phyloP scores from a whole-genome alignment of 2,113 vertebrate species.

The Oryzias javanicus region DNA sequence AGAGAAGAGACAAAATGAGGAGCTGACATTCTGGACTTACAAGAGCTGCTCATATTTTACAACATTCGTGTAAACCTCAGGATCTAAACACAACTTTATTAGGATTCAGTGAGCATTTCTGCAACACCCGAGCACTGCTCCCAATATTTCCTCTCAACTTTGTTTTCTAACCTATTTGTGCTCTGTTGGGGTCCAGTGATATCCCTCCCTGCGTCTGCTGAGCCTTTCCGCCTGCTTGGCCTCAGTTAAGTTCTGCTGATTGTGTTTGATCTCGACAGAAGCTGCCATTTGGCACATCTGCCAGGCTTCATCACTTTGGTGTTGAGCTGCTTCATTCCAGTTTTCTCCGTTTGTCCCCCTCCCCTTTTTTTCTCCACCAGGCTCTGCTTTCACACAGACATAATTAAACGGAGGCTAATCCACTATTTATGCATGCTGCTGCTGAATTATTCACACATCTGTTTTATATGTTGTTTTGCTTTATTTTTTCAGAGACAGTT shows the following conservation, averaged over 20 bases:
- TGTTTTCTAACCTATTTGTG: too few species aligned
- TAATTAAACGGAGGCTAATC: slow-evolving; percentile 82
- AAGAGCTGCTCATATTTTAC: too few species aligned
- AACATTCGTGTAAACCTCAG: too few species aligned
- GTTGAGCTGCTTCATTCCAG: slow-evolving; percentile 58
- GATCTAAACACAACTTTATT: too few species aligned
- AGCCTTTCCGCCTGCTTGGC: slow-evolving; percentile 43
- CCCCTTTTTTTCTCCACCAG: slow-evolving; percentile 68
- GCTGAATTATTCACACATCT: slow-evolving; percentile 79
- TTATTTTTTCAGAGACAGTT: slow-evolving; percentile 66
- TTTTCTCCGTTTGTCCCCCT: slow-evolving; percentile 61
- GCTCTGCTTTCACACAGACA: slow-evolving; percentile 64
- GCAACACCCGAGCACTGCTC: too few species aligned
- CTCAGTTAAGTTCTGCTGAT: slow-evolving; percentile 42
- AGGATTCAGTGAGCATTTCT: too few species aligned
- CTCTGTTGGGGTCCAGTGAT: too few species aligned
- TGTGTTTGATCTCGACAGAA: slow-evolving; percentile 61
- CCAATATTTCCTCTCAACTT: too few species aligned
- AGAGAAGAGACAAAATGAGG: too few species aligned
- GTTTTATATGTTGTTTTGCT: slow-evolving; percentile 78
- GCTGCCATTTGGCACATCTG: slow-evolving; percentile 54
- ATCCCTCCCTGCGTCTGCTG: slow-evolving; percentile 10
- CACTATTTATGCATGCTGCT: slow-evolving; percentile 78
- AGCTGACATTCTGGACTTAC: too few species aligned
- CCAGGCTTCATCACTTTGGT: slow-evolving; percentile 61